These are phyloP conservation scores for Ganaspis brasiliensis DNA, from an alignment of 2,888 invertebrate species.

Conservation along the genomic window DNA sequence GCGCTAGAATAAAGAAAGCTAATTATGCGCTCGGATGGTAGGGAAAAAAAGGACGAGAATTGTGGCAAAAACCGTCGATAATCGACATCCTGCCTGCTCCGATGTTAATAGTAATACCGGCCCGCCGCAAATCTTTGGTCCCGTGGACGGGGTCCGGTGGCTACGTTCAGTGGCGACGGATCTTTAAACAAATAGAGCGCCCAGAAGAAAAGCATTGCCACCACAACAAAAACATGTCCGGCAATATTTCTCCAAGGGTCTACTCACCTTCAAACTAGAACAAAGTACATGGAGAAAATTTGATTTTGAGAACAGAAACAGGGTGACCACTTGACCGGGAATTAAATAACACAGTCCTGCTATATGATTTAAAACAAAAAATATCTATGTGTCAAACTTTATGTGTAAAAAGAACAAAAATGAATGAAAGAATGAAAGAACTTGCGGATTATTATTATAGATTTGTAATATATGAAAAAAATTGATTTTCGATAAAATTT, in stretches of 20 bases:
- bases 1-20: conserved; percentile 78
- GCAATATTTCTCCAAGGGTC: conserved; percentile 52
- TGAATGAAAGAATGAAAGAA: no score
- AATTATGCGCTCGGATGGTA: conserved; percentile 75
- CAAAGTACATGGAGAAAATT: no score
- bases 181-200: conserved; percentile 62
- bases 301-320: no score
- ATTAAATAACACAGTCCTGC: no score
- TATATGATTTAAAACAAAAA: no score
- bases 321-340: no score
- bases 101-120: conserved; percentile 54
- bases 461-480: no score
- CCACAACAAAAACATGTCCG: conserved; percentile 52
- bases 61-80: conserved; percentile 77
- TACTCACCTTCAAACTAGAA: no score
- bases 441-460: no score
- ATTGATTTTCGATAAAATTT: no score
- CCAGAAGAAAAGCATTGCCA: conserved; percentile 46
- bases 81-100: conserved; percentile 76
- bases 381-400: no score
- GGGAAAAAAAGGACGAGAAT: conserved; percentile 66
- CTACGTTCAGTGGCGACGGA: conserved; percentile 52
- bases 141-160: conserved; percentile 57
- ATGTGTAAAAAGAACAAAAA: no score
- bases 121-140: conserved; percentile 44